Base-by-base conservation (phyloP, 2,888 invertebrate genomes). In the Lepidochrysops patricia region DNA sequence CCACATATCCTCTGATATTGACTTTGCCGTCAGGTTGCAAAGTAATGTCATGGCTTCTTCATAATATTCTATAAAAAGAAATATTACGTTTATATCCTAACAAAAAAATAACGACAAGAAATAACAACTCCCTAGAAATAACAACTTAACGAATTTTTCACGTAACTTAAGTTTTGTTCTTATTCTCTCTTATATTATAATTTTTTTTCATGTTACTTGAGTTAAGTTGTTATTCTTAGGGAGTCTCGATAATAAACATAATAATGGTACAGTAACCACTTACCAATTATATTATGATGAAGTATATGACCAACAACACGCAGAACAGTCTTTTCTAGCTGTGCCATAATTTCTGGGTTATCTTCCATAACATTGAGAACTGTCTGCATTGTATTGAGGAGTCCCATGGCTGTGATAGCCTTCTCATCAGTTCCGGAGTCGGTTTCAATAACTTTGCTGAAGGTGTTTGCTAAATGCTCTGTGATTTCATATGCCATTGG, bases 401-500 rank as follows among this genome's bases (percentile, higher is more conserved):
- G 90, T 19, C 98, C 98, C 96, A 99, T 98, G 0, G 98, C 98
- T 1, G 98, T 96, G 60, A 99, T 97, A 5, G 98, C 97, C 76
- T 97, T 98, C 79, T 99, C 98, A 72, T 98, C 98, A 0, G 96
- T 94, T 2, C 95, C 96, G 68, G 95, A 94, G 71, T 96, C 96
- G 0, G 94, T 94, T 76, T 96, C 95, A 4, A 96, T 82, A 6
- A 88, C 91, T 67, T 89, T 89, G 62, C 93, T 94, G 75, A 96
- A 96, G 2, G 96, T 96, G 0, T 93, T 91, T 4, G 95, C 95
- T 77, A 99, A 91, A 82, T 99, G 98, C 70, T 96, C 95, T 66
- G 97, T 98, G 74, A 99, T 98, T 77, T 98, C 96, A 48, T 96
- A 96, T 7, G 98, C 98, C 75, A 99, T 96, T 0, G 98, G 96